Evolutionary conservation across 2,113 vertebrate genomes (phyloP).

Genomic region (Eidolon helvum): DNA sequence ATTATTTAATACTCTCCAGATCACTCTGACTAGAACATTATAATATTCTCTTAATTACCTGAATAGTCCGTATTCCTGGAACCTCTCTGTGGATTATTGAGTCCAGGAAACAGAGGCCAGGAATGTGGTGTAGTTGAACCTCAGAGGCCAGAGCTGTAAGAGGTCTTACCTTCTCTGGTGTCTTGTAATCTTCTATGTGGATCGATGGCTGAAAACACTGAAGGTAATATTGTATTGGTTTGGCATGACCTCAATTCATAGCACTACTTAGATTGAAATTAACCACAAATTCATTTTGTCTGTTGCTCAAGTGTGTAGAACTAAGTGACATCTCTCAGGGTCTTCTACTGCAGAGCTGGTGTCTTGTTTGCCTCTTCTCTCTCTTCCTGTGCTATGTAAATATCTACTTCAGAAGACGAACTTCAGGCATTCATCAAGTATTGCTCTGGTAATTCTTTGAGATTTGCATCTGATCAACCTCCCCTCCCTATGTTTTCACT

Average conservation of each 20-base stretch:
- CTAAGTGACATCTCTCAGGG: too few species aligned
- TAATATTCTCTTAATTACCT: background rate
- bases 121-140: rapidly evolving
- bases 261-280: too few species aligned
- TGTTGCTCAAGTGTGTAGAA: background rate
- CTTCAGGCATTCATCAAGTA: too few species aligned
- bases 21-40: background rate
- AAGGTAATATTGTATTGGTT: background rate
- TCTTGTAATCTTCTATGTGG: background rate
- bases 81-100: background rate
- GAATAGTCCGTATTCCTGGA: background rate
- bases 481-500: background rate
- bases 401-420: rapidly evolving
- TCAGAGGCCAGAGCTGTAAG: background rate
- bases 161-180: rapidly evolving
- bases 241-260: background rate
- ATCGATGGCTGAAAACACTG: background rate
- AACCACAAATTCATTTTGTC: background rate
- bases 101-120: background rate
- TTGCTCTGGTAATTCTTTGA: background rate
- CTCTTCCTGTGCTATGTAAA: background rate
- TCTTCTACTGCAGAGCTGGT: background rate
- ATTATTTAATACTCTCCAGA: background rate
- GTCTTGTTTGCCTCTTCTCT: rapidly evolving
- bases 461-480: too few species aligned